Base-by-base conservation (phyloP, 2,113 vertebrate species). In the Capreolus pygargus region DNA sequence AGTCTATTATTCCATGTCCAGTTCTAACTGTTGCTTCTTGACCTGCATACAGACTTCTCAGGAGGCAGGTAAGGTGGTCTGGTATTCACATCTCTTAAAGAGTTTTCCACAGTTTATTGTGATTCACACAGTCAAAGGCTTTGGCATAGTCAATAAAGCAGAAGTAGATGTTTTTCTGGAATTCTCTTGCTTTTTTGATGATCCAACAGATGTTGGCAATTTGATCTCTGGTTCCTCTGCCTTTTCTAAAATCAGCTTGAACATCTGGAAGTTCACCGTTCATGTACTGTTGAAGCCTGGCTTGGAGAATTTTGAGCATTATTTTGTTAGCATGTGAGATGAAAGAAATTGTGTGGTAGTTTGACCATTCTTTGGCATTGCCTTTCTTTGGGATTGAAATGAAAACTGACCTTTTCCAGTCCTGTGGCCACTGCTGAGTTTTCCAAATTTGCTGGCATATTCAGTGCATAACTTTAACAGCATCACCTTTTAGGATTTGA, bases 391-490 rank as follows among this genome's bases (percentile, higher is more conserved):
- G 9, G 9, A 21, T 11, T 70, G n/a, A 9, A 36, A 21, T 70
- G 64, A 36, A 36, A 36, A 36, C 64, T 70, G 64, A 70, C 17
- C 64, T 36, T 70, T 70, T 70, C 4, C 64, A 67, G 64, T 67
- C n/a, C n/a, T 67, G 64, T 67, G 64, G 4, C n/a, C 17, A 67
- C 9, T 70, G 17, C 64, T 21, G 17, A 70, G 64, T 70, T 70
- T 70, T 36, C 64, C 64, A 70, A 36, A 36, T 70, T 21, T 70
- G 64, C n/a, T 21, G 64, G 17, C 64, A 36, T 70, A 70, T 0
- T 70, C n/a, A 70, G 17, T 70, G 17, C 17, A 21, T 0, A 0
- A 36, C 64, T 70, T 70, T 70, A 0, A 70, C 8, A 36, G 64
- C n/a, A 70, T 70, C 64, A 70, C 2, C 64, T 36, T 67, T 67